These are phyloP conservation scores for Globia sparganii DNA, from an alignment of 2,888 invertebrate genomes.

Conservation along the genomic window DNA sequence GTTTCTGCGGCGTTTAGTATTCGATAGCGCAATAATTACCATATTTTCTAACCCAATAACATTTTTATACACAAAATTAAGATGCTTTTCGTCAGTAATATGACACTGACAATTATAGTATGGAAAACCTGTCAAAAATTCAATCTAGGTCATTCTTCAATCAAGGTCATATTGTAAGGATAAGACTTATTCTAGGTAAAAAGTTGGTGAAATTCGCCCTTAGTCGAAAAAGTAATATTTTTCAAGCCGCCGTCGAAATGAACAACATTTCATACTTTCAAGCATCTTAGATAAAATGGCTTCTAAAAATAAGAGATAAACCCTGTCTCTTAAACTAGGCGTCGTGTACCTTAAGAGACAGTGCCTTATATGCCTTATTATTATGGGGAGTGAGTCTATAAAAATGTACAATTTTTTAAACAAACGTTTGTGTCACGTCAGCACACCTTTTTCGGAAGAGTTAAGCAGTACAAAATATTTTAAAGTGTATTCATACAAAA, in stretches of 20 bases:
- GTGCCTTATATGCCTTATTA: background rate
- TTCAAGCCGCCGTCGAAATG: background rate
- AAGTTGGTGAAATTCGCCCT: no score
- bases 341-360: background rate
- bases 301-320: background rate
- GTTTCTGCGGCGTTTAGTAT: background rate
- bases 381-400: background rate
- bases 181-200: no score
- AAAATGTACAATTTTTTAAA: background rate
- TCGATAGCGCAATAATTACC: background rate
- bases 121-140: no score
- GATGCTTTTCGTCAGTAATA: background rate
- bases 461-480: background rate
- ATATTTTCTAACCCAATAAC: background rate
- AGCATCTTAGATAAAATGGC: background rate
- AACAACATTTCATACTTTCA: background rate
- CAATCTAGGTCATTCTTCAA: no score
- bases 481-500: background rate
- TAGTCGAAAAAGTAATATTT: background rate
- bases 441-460: background rate
- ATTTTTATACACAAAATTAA: background rate
- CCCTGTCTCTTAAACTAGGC: background rate
- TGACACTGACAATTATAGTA: no score
- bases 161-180: no score
- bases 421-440: background rate